A percentile compares a stretch with the other conserved stretches of the same genome.
Conservation (phyloP, 2,113 vertebrate species). For the Clarias magur region DNA sequence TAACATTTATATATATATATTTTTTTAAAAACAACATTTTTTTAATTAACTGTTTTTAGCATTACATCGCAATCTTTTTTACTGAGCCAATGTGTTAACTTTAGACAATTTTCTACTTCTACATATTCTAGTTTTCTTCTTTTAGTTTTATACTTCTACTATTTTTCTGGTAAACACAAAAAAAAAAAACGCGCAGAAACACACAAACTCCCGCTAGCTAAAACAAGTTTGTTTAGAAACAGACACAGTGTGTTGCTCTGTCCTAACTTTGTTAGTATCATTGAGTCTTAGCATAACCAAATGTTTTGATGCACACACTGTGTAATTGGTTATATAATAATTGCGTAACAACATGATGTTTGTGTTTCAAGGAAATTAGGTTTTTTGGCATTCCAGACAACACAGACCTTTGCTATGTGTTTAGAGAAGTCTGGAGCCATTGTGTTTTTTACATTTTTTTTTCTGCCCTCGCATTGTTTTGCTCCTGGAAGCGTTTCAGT, state of each 20-base stretch:
- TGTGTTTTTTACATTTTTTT: not conserved
- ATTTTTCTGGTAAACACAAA: not conserved
- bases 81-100: not conserved
- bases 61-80: not conserved
- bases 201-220: not conserved
- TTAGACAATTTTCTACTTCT: not conserved
- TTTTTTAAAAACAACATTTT: not conserved
- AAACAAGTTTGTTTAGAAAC: not conserved
- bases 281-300: not conserved
- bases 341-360: not conserved
- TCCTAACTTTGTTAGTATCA: not conserved
- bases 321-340: conserved; percentile 29
- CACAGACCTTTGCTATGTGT: conserved; percentile 12
- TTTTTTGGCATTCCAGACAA: not conserved
- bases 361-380: conserved; percentile 10
- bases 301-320: not conserved
- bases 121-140: not conserved
- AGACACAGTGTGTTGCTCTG: conserved; percentile 1
- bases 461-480: conserved; percentile 1
- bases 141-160: too few relatives aligned
- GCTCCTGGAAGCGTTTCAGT: conserved; percentile 16
- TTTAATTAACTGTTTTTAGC: not conserved
- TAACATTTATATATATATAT: too few relatives aligned
- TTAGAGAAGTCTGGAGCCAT: conserved; percentile 18
- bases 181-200: not conserved